Conservation (phyloP, 2,888 invertebrate genomes). For the Euspilapteryx auroguttella region DNA sequence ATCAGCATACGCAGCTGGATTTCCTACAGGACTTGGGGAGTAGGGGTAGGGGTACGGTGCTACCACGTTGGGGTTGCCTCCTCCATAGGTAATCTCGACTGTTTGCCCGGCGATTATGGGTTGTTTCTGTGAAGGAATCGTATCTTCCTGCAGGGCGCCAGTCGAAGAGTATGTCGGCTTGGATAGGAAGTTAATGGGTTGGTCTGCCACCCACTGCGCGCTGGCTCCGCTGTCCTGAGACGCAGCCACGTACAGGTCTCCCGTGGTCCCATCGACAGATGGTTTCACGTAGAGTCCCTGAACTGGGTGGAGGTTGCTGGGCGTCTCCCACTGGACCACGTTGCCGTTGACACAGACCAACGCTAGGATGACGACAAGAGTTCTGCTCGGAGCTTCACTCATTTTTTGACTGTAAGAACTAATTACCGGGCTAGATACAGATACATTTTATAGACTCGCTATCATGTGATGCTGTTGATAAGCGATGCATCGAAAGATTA, state of each 20-base stretch:
- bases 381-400: conserved; percentile 7
- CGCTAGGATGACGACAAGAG: conserved; percentile 8
- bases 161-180: conserved; percentile 16
- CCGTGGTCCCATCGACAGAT: conserved; percentile 38
- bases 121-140: conserved; percentile 22
- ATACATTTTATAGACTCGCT: too few relatives aligned
- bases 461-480: too few relatives aligned
- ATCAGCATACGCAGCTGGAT: conserved; percentile 14
- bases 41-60: conserved; percentile 1
- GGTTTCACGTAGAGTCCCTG: conserved; percentile 43
- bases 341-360: conserved; percentile 13
- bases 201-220: conserved; percentile 41
- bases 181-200: conserved; percentile 33
- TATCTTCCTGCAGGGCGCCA: conserved; percentile 13
- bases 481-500: too few relatives aligned
- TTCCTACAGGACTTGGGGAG: too few relatives aligned
- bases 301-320: conserved; percentile 33
- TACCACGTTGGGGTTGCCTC: not conserved
- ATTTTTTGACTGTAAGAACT: too few relatives aligned
- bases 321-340: conserved; percentile 18
- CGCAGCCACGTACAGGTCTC: conserved; percentile 47
- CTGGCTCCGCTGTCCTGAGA: conserved; percentile 37
- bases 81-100: conserved; percentile 18
- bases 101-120: conserved; percentile 21
- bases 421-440: too few relatives aligned